Conservation (phyloP, 2,888 invertebrate genomes). For the Plagodis pulveraria region DNA sequence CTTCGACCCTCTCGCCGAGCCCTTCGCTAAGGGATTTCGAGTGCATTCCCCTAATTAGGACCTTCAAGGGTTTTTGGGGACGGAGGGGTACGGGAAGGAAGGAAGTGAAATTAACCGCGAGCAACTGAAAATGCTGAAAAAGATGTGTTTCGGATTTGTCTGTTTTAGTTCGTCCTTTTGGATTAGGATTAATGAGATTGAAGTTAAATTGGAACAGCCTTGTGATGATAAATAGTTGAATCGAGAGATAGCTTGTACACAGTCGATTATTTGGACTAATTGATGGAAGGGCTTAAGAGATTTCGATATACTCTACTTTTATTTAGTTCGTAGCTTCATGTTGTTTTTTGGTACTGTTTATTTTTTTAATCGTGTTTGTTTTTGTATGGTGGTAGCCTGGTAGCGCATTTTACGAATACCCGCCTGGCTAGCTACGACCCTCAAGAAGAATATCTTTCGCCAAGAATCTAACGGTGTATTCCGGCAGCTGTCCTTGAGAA, state of each 20-base stretch:
- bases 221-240: neutral
- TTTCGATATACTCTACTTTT: too few species aligned
- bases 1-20: slow-evolving; percentile 32
- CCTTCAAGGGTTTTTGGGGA: slow-evolving; percentile 23
- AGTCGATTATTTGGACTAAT: neutral
- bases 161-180: slow-evolving; percentile 11
- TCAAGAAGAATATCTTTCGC: too few species aligned
- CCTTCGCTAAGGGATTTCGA: slow-evolving; percentile 35
- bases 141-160: slow-evolving; percentile 17
- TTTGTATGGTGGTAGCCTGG: too few species aligned
- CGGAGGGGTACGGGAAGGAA: slow-evolving; percentile 6
- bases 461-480: too few species aligned
- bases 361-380: too few species aligned
- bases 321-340: too few species aligned
- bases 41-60: slow-evolving; percentile 46
- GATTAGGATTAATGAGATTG: slow-evolving; percentile 10
- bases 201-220: slow-evolving; percentile 7
- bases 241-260: neutral
- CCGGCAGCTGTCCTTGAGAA: too few species aligned
- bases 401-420: too few species aligned
- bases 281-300: neutral
- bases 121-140: slow-evolving; percentile 31
- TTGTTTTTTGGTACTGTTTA: too few species aligned
- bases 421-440: too few species aligned
- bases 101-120: slow-evolving; percentile 30